Conservation (phyloP, 2,888 invertebrate species). For the Drosophila borborema region DNA sequence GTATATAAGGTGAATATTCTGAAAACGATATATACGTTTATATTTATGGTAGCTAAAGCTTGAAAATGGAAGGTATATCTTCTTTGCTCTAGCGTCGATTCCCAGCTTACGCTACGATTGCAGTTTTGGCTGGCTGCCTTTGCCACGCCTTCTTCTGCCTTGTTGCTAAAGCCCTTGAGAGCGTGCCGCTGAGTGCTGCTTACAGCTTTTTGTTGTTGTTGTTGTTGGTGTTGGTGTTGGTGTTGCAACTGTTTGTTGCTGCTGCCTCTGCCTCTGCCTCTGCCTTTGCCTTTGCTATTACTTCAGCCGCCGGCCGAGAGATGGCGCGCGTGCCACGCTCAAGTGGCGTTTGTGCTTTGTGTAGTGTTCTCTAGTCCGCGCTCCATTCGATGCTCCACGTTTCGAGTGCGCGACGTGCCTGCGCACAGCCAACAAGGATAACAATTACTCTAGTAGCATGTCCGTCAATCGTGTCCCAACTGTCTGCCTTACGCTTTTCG, state of each 20-base stretch:
- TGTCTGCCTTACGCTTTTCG: slow-evolving; percentile 19
- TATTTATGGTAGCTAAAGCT: neutral
- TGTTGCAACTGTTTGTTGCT: slow-evolving; percentile 33
- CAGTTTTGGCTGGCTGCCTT: slow-evolving; percentile 68
- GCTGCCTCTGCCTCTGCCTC: neutral
- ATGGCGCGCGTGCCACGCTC: slow-evolving; percentile 49
- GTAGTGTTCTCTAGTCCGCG: slow-evolving; percentile 45
- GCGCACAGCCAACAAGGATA: slow-evolving; percentile 79
- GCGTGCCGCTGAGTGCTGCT: slow-evolving; percentile 78
- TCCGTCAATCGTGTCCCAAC: slow-evolving; percentile 44
- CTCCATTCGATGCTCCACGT: slow-evolving; percentile 26
- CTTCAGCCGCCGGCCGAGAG: slow-evolving; percentile 6
- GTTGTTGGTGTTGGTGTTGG: slow-evolving; percentile 43
- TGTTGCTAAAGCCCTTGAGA: slow-evolving; percentile 54
- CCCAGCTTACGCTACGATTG: slow-evolving; percentile 53
- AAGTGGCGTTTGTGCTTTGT: slow-evolving; percentile 66
- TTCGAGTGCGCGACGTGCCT: slow-evolving; percentile 73
- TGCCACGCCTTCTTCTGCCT: slow-evolving; percentile 5
- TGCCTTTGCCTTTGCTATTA: neutral
- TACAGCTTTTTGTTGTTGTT: slow-evolving; percentile 54
- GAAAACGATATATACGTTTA: neutral
- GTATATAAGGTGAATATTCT: neutral
- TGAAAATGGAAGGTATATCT: neutral
- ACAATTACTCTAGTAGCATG: slow-evolving; percentile 75
- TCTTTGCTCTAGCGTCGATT: slow-evolving; percentile 1